phyloP scores from a whole-genome alignment of 2,113 vertebrate species.

The Sardina pilchardus region DNA sequence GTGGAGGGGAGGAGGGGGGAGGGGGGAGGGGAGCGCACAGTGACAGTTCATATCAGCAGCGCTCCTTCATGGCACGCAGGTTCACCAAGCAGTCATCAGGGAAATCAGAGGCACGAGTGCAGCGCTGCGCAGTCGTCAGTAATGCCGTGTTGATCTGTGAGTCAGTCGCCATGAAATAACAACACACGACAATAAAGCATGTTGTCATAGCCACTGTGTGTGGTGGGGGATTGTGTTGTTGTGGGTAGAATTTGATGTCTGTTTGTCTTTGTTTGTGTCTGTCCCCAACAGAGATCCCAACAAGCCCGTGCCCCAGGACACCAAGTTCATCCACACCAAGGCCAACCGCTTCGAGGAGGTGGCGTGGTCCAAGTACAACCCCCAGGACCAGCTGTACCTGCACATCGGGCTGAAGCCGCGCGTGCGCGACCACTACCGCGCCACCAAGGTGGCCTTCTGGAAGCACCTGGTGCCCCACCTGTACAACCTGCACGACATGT shows the following conservation, averaged over 20 bases:
- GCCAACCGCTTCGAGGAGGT: conserved; percentile 98
- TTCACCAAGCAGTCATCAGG: neutral
- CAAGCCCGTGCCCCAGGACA: conserved; percentile 97
- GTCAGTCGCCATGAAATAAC: neutral
- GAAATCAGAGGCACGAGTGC: neutral
- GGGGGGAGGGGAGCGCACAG: conserved; percentile 4
- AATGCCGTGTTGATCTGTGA: neutral
- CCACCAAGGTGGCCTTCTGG: conserved; percentile 99
- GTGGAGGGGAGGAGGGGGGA: neutral
- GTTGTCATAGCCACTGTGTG: neutral
- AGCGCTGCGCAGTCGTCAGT: neutral
- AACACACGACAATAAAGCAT: neutral
- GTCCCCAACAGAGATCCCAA: conserved; percentile 87
- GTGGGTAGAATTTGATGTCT: conserved; percentile 20
- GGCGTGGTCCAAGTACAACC: conserved; percentile 99
- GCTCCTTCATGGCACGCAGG: neutral
- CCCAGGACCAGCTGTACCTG: conserved; percentile 96
- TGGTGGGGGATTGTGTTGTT: no score
- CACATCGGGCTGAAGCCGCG: conserved; percentile 97
- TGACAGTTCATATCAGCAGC: conserved; percentile 37
- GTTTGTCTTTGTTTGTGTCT: conserved; percentile 41
- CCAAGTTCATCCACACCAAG: conserved; percentile 99
- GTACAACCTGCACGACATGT: conserved; percentile 98
- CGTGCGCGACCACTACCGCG: conserved; percentile 96
- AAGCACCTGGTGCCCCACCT: conserved; percentile 97